Evolutionary conservation across 1,140 invertebrate species (phyloP).

Genomic region (Bilobella aurantiaca): DNA sequence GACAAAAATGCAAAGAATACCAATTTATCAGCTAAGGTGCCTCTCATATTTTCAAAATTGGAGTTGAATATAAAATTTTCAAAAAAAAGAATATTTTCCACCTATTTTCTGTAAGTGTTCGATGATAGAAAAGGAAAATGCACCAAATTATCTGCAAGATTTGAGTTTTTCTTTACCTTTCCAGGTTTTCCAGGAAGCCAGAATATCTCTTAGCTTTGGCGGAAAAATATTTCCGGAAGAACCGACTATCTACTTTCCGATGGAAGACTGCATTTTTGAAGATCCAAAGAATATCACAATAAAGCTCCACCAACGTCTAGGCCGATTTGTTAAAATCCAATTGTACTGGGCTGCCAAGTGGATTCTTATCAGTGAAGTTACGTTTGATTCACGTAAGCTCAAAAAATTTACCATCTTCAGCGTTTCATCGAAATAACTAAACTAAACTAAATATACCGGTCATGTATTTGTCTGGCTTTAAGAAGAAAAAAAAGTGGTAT

Average conservation of each 20-base stretch:
- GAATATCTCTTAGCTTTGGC: slow-evolving; percentile 70
- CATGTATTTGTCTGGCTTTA: no score
- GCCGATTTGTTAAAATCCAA: slow-evolving; percentile 66
- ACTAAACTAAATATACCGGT: no score
- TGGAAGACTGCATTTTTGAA: slow-evolving; percentile 72
- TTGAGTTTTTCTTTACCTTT: background rate
- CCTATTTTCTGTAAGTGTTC: no score
- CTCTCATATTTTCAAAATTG: no score
- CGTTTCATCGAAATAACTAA: no score
- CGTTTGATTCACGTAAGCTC: slow-evolving; percentile 62
- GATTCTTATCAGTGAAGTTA: slow-evolving; percentile 82
- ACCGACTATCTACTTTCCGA: slow-evolving; percentile 57
- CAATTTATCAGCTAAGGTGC: background rate
- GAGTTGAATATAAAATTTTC: no score
- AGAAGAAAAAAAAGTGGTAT: no score
- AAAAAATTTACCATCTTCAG: no score
- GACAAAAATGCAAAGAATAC: no score
- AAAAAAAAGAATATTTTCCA: no score
- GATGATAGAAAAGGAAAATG: no score
- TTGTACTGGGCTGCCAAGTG: slow-evolving; percentile 70
- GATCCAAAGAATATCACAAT: slow-evolving; percentile 69
- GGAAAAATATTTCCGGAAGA: slow-evolving; percentile 63
- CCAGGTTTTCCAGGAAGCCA: slow-evolving; percentile 64
- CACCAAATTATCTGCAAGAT: no score
- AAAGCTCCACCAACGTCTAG: slow-evolving; percentile 71